Evolutionary conservation across 2,888 invertebrate species (phyloP), one percentile per base, ranked within the genome.

Genomic region (Exocentrus adspersus): DNA sequence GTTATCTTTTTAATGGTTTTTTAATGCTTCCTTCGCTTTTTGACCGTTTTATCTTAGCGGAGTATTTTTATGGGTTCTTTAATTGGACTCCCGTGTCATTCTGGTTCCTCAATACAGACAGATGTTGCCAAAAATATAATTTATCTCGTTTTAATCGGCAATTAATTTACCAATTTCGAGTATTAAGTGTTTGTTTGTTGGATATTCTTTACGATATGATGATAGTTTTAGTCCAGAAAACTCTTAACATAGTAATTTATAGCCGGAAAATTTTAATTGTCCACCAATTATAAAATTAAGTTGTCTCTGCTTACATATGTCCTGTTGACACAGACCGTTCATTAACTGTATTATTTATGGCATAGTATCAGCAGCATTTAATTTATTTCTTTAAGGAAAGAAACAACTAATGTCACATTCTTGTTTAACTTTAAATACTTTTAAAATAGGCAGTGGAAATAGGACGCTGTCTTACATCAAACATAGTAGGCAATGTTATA

Each of bases 1-100:
- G 16, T 24, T 48, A 48, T 48, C 48, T 48, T 7, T 48, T 48
- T 48, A 48, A 48, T 48, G 48, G 48, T 7, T 48, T 48, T 48
- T 48, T 48, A 48, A 48, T 48, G 48, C 7, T 16, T 28, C 28
- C 28, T 16, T 28, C 48, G 48, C 28, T 24, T 48, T 48, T 46
- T 48, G 16, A 48, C 48, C 14, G 28, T 20, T 48, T 48, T 48
- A 48, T 48, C 48, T 14, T 24, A n/a, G 20, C 10, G 28, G 48
- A 20, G 1, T 28, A 48, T 16, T 48, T 45, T 48, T 48, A 48
- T 48, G 48, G 48, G 24, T 16, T 28, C 10, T 48, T 48, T 28
- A 48, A 48, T 10, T 48, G 48, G 28, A 28, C 28, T 24, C 48
- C 28, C 24, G 28, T 48, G 37, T 37, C 37, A 37, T 12, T 12